Conservation (phyloP, 2,888 invertebrate species). For the Caenorhabditis zanzibari region DNA sequence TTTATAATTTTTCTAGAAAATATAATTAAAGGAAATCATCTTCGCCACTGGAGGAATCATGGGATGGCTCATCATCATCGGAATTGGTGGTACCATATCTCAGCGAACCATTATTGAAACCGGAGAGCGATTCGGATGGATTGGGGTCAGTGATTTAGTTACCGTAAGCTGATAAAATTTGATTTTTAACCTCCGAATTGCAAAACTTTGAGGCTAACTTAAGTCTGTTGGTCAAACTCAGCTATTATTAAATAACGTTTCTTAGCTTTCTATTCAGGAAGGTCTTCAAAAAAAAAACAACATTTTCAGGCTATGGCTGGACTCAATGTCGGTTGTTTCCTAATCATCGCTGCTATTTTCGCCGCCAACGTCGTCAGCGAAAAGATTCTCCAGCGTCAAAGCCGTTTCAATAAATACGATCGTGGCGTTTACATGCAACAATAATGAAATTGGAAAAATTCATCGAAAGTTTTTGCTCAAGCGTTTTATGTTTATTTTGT, state of each 20-base stretch:
- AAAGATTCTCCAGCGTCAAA: constrained; percentile 77
- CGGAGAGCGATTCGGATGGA: constrained; percentile 82
- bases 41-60: constrained; percentile 82
- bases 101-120: constrained; percentile 83
- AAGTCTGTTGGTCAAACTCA: no score
- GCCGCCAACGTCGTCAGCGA: constrained; percentile 79
- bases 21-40: constrained; percentile 82
- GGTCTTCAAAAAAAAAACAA: no score
- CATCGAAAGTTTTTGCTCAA: constrained; percentile 11
- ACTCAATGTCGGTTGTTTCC: constrained; percentile 80
- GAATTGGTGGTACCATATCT: constrained; percentile 81
- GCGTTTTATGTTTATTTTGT: background rate
- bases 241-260: no score
- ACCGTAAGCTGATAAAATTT: constrained; percentile 26
- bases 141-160: constrained; percentile 74
- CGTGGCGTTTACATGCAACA: constrained; percentile 59
- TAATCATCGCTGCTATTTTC: constrained; percentile 80
- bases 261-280: no score
- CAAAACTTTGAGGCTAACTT: background rate
- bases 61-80: constrained; percentile 83
- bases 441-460: background rate
- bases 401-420: constrained; percentile 72
- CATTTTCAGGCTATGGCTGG: constrained; percentile 80
- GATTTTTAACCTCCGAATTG: background rate
- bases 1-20: no score